Evolutionary conservation across 1,140 invertebrate genomes (phyloP).

Genomic region (Saccostrea glomerata): DNA sequence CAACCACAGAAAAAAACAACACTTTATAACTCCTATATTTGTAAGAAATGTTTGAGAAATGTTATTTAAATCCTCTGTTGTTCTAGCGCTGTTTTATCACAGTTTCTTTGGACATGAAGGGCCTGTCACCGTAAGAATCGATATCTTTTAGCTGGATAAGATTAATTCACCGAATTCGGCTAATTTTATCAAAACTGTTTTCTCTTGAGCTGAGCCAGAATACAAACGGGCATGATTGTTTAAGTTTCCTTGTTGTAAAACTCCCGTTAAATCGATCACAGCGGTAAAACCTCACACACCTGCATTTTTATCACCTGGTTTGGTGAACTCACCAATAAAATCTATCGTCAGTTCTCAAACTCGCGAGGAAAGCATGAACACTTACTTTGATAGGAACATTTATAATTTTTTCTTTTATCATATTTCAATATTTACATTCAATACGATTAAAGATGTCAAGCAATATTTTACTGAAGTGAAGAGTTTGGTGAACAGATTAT

Average conservation of each 20-base stretch:
- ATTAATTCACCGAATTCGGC: conserved; percentile 24
- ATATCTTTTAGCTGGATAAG: conserved; percentile 12
- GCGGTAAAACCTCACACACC: neutral
- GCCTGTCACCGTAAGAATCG: neutral
- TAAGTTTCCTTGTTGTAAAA: neutral
- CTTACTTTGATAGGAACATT: neutral
- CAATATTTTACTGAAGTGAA: neutral
- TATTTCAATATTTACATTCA: conserved; percentile 12
- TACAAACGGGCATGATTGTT: neutral
- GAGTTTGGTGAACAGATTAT: neutral
- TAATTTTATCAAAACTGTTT: conserved; percentile 9
- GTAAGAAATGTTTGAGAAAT: too few species aligned
- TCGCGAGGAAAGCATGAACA: neutral
- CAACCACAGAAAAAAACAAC: too few species aligned
- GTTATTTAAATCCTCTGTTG: neutral
- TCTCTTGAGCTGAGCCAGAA: neutral
- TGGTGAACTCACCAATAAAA: neutral
- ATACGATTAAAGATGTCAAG: conserved; percentile 1
- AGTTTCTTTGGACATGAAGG: neutral
- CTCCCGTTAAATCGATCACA: neutral
- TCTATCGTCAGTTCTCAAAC: neutral
- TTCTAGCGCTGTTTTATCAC: neutral
- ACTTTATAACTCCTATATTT: too few species aligned
- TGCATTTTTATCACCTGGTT: neutral
- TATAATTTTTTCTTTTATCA: conserved; percentile 12